Conservation (phyloP, 2,113 vertebrate species). For the Vombatus ursinus region DNA sequence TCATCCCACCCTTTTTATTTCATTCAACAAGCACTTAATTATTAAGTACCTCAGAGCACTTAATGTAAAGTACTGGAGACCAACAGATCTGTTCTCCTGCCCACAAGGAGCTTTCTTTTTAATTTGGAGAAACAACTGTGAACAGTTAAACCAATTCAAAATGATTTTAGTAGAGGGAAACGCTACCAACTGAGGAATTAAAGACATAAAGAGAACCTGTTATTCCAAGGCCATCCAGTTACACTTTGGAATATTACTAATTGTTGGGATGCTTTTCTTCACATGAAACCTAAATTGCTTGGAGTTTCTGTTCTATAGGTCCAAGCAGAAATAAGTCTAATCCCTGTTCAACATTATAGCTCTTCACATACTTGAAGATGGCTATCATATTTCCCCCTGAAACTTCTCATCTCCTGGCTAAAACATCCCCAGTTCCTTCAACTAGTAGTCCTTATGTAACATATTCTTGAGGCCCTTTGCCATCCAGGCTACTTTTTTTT, state of each 20-base stretch:
- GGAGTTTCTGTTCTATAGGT: background rate
- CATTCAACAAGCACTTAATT: background rate
- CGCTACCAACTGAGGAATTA: background rate
- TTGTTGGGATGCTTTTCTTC: background rate
- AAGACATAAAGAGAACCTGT: background rate
- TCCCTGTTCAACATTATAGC: background rate
- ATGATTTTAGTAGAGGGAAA: background rate
- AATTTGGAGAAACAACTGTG: background rate
- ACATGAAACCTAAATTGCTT: background rate
- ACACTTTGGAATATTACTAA: background rate
- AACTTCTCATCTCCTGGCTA: background rate
- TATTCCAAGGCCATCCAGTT: background rate
- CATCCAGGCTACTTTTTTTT: background rate
- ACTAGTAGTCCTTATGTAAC: background rate
- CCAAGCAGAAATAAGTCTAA: background rate
- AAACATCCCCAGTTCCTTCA: background rate
- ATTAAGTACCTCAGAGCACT: background rate
- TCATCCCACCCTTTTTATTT: background rate
- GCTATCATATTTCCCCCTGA: background rate
- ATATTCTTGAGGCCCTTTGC: background rate
- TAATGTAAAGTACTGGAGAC: background rate
- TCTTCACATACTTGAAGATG: background rate
- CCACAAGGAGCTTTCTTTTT: background rate
- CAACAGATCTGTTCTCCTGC: background rate
- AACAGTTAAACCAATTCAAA: background rate